phyloP scores from a whole-genome alignment of 2,113 vertebrate species.

The Cromileptes altivelis region DNA sequence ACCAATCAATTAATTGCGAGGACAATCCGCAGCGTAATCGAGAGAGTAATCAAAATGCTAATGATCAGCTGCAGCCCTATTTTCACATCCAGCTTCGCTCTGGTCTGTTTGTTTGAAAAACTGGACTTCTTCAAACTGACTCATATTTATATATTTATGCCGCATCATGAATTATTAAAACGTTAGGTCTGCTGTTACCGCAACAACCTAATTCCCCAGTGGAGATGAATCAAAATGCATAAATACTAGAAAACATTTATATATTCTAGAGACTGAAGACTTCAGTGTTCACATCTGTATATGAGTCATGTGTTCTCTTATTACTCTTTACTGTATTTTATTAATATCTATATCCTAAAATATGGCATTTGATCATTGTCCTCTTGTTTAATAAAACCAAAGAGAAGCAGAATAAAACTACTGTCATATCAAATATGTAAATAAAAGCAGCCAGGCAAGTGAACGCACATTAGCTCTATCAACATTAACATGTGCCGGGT shows the following conservation, averaged over 20 bases:
- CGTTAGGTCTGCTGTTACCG: slow-evolving; percentile 2
- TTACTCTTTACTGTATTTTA: neutral
- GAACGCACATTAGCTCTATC: neutral
- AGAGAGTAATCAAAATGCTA: neutral
- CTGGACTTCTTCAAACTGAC: slow-evolving; percentile 25
- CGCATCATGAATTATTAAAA: slow-evolving; percentile 43
- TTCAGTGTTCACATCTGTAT: neutral
- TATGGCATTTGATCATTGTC: neutral
- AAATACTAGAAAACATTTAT: neutral
- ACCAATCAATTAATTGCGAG: too few relatives aligned
- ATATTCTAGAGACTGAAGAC: neutral
- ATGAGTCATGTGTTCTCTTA: neutral
- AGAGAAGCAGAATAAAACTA: neutral
- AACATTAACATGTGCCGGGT: slow-evolving; percentile 5
- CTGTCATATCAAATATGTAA: neutral
- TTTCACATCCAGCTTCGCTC: slow-evolving; percentile 3
- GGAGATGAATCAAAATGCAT: slow-evolving; percentile 24
- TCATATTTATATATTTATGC: slow-evolving; percentile 28
- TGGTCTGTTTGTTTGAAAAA: slow-evolving; percentile 8
- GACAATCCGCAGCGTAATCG: neutral
- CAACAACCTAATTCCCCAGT: slow-evolving; percentile 11
- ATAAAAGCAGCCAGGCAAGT: neutral
- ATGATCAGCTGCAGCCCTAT: neutral
- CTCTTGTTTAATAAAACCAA: neutral
- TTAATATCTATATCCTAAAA: neutral